phyloP scores from a whole-genome alignment of 2,113 vertebrate genomes.

The Poecile atricapillus region DNA sequence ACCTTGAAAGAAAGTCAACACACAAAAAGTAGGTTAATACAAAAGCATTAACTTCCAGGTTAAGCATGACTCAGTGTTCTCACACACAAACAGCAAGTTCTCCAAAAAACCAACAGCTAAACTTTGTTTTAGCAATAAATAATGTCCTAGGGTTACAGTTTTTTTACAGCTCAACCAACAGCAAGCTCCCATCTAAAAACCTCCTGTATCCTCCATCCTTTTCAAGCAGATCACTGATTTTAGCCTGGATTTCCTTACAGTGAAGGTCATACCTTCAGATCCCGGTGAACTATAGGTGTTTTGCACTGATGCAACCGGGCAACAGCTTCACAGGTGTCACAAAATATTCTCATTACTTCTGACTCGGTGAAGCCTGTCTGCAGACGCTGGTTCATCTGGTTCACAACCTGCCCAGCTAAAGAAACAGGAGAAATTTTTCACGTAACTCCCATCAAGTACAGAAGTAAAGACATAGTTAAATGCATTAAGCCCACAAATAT shows the following conservation, averaged over 20 bases:
- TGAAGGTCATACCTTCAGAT: slow-evolving; percentile 85
- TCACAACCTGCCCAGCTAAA: slow-evolving; percentile 93
- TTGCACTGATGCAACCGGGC: slow-evolving; percentile 95
- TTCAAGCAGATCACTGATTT: neutral
- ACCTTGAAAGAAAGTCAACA: slow-evolving; percentile 77
- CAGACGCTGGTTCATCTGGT: slow-evolving; percentile 95
- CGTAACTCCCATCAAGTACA: neutral
- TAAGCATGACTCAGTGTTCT: fast-evolving
- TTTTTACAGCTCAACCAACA: neutral
- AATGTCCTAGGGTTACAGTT: fast-evolving
- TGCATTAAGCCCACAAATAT: neutral
- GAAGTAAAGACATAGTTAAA: neutral
- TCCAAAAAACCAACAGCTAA: fast-evolving
- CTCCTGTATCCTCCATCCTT: neutral
- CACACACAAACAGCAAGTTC: neutral
- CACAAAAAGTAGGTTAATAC: neutral
- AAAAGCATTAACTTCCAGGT: neutral
- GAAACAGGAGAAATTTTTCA: neutral
- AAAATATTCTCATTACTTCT: slow-evolving; percentile 91
- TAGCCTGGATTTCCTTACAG: neutral
- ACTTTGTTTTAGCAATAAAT: neutral
- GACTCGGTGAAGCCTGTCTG: slow-evolving; percentile 89
- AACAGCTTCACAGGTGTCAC: slow-evolving; percentile 93
- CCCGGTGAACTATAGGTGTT: slow-evolving; percentile 92
- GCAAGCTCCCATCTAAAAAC: neutral